Conservation (phyloP, 2,797 vertebrate species). For the Gallinago nigripennis region DNA sequence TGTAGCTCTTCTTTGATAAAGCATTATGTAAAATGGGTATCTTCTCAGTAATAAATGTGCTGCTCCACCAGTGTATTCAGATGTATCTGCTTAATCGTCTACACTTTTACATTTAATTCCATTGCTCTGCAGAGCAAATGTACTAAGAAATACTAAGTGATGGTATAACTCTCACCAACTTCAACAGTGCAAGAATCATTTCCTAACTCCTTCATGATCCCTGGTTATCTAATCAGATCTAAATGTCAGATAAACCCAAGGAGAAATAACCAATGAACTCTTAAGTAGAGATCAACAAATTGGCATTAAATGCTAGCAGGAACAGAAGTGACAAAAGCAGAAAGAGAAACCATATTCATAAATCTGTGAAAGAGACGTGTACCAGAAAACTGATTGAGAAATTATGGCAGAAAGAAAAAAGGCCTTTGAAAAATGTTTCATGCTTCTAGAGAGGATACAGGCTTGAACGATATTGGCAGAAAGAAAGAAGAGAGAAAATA, state of each 20-base stretch:
- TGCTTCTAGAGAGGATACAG: not conserved
- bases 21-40: not conserved
- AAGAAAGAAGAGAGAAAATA: conserved; percentile 44
- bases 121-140: not conserved
- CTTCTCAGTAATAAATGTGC: not conserved
- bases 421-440: conserved; percentile 14
- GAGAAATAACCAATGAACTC: not conserved
- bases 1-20: not conserved
- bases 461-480: conserved; percentile 26
- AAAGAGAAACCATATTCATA: not conserved
- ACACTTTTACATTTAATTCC: not conserved
- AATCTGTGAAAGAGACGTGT: not conserved
- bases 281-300: not conserved
- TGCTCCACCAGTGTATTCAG: not conserved
- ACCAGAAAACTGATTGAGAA: not conserved
- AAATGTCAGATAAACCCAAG: not conserved
- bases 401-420: not conserved
- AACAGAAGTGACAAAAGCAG: not conserved
- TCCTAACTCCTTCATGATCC: not conserved
- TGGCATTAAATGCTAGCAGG: not conserved
- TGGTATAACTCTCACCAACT: not conserved
- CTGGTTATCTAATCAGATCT: not conserved
- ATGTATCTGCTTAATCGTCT: not conserved
- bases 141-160: not conserved
- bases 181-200: not conserved